Evolutionary conservation across 2,888 invertebrate species (phyloP).

Genomic region (Trichopria drosophilae): DNA sequence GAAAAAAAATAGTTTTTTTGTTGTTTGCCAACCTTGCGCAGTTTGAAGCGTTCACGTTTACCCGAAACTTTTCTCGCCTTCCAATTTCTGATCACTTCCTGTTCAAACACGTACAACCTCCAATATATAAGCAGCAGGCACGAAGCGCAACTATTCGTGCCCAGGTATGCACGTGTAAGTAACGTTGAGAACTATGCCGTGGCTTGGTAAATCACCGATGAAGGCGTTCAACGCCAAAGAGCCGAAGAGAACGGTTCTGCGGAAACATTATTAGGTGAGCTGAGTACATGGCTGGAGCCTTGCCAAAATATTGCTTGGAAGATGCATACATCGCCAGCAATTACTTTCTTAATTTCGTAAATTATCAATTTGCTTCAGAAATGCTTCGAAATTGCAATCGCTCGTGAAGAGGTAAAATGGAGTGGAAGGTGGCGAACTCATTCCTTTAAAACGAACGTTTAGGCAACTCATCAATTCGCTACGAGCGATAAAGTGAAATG

Average conservation of each 20-base stretch:
- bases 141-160: conserved; percentile 11
- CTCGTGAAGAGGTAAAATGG: too few relatives aligned
- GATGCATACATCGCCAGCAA: conserved; percentile 18
- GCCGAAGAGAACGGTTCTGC: conserved; percentile 18
- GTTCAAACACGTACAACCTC: conserved; percentile 20
- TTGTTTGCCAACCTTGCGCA: too few relatives aligned
- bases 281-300: conserved; percentile 32
- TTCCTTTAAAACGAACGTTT: too few relatives aligned
- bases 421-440: too few relatives aligned
- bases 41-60: too few relatives aligned
- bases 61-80: too few relatives aligned
- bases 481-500: too few relatives aligned
- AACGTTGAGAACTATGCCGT: conserved; percentile 32
- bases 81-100: conserved; percentile 48
- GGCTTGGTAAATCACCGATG: conserved; percentile 36
- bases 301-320: conserved; percentile 30
- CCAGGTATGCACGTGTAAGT: conserved; percentile 25
- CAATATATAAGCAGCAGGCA: not conserved
- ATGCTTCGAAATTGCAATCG: too few relatives aligned
- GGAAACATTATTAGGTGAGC: conserved; percentile 33
- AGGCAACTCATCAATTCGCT: too few relatives aligned
- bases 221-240: conserved; percentile 34
- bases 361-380: too few relatives aligned
- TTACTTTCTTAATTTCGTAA: conserved; percentile 9
- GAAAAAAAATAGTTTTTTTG: too few relatives aligned